These are phyloP conservation scores for Aurelia aurita complex sp. Pacific DNA, from an alignment of 30 jellyfish, hydroid and myxozoan genomes.

Conservation along the genomic window DNA sequence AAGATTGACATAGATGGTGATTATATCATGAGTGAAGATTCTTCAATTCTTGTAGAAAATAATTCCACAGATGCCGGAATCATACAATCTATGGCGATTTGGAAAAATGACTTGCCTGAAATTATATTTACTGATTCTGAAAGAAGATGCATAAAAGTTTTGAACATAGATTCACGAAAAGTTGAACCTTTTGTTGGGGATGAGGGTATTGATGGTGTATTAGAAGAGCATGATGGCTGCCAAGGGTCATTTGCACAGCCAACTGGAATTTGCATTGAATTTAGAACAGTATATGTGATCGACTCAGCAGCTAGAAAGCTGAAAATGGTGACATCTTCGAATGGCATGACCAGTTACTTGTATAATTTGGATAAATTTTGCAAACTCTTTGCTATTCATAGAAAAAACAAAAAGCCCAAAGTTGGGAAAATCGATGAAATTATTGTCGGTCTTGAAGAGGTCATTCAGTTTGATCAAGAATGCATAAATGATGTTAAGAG, in stretches of 20 bases:
- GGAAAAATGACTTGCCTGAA: no score
- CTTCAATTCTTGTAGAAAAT: no score
- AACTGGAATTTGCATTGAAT: constrained; percentile 38
- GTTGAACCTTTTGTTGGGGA: no score
- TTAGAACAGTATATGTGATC: constrained; percentile 5
- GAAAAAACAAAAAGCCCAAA: constrained; percentile 15
- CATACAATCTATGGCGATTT: no score
- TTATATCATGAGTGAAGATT: no score
- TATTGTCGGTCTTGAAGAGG: constrained; percentile 17
- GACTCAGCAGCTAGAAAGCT: constrained; percentile 33
- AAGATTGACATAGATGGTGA: not conserved
- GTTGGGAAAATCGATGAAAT: constrained; percentile 6
- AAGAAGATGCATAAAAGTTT: no score
- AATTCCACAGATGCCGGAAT: no score
- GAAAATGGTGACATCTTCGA: not conserved
- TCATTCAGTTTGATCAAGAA: constrained; percentile 7
- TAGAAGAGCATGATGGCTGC: constrained; percentile 42
- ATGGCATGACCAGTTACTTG: constrained; percentile 15
- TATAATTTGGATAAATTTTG: constrained; percentile 10
- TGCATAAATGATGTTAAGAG: constrained; percentile 24
- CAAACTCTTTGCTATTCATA: constrained; percentile 8
- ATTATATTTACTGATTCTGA: no score
- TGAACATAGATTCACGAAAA: no score
- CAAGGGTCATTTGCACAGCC: constrained; percentile 46
- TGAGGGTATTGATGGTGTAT: no score